phyloP scores from a whole-genome alignment of 2,888 invertebrate species.

The Campoletis raptor region DNA sequence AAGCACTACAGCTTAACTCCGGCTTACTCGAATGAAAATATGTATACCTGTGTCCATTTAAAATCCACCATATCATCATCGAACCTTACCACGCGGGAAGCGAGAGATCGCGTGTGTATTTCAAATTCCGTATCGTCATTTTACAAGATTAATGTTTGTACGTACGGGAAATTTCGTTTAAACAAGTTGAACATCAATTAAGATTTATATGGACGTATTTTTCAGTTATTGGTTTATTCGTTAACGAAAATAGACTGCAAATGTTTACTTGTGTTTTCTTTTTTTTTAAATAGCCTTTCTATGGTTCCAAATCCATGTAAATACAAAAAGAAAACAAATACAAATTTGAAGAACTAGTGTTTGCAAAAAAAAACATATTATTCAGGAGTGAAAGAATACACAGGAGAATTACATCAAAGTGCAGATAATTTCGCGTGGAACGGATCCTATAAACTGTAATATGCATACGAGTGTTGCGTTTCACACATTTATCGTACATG shows the following conservation, averaged over 20 bases:
- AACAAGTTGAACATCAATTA: background rate
- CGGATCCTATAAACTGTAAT: background rate
- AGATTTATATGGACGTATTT: background rate
- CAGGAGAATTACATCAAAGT: background rate
- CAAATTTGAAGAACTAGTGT: background rate
- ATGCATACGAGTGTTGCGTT: background rate
- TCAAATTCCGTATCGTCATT: conserved; percentile 54
- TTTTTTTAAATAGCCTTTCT: too few species aligned
- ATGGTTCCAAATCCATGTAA: too few species aligned
- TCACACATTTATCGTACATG: conserved; percentile 13
- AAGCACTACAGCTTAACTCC: conserved; percentile 25
- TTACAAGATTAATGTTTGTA: conserved; percentile 30
- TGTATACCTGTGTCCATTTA: conserved; percentile 5
- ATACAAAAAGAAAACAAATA: too few species aligned
- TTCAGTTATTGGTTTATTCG: background rate
- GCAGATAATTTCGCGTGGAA: background rate
- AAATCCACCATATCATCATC: conserved; percentile 22
- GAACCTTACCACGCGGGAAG: conserved; percentile 32
- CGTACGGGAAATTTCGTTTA: background rate
- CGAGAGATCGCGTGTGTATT: conserved; percentile 62
- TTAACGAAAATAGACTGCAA: background rate
- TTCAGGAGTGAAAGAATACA: background rate
- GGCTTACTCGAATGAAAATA: background rate
- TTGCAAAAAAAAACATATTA: background rate
- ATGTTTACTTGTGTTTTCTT: background rate